These are phyloP conservation scores for Cyphomyrus discorhynchus DNA, from an alignment of 2,113 vertebrate species.

Conservation along the genomic window DNA sequence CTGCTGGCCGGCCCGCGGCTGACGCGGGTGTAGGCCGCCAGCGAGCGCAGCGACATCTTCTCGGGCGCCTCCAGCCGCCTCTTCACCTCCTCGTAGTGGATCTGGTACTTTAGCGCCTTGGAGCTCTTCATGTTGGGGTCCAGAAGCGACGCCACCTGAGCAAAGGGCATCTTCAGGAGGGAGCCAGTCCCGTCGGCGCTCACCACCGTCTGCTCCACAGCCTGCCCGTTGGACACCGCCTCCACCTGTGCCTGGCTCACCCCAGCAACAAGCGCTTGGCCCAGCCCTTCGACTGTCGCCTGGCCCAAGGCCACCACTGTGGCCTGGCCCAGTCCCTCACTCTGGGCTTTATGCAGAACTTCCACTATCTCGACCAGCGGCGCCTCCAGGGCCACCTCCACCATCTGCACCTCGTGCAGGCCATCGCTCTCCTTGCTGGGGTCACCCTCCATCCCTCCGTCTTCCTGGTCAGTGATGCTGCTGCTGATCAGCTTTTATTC, in stretches of 20 bases:
- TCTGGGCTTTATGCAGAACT: not conserved
- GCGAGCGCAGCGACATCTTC: slow-evolving; percentile 68
- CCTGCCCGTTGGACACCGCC: not conserved
- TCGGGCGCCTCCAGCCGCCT: slow-evolving; percentile 63
- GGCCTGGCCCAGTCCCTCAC: not conserved
- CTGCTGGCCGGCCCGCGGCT: slow-evolving; percentile 68
- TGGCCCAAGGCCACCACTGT: not conserved
- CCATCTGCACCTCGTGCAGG: slow-evolving; percentile 3
- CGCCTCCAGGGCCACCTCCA: slow-evolving; percentile 12
- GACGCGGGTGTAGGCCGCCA: slow-evolving; percentile 68
- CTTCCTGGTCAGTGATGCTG: not conserved
- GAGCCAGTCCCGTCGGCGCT: not conserved
- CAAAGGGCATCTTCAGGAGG: slow-evolving; percentile 53
- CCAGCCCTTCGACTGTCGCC: not conserved
- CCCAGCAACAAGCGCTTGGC: not conserved
- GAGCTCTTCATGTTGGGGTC: slow-evolving; percentile 73
- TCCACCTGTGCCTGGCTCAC: not conserved
- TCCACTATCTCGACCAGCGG: slow-evolving; percentile 15
- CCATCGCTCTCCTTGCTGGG: not conserved
- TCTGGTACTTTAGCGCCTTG: slow-evolving; percentile 64
- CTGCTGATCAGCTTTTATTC: not conserved
- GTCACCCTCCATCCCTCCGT: slow-evolving; percentile 6
- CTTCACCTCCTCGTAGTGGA: slow-evolving; percentile 66
- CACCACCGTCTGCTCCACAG: slow-evolving; percentile 1
- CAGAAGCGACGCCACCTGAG: slow-evolving; percentile 64